phyloP scores from a whole-genome alignment of 2,797 vertebrate genomes.

The Arnoldichthys spilopterus region DNA sequence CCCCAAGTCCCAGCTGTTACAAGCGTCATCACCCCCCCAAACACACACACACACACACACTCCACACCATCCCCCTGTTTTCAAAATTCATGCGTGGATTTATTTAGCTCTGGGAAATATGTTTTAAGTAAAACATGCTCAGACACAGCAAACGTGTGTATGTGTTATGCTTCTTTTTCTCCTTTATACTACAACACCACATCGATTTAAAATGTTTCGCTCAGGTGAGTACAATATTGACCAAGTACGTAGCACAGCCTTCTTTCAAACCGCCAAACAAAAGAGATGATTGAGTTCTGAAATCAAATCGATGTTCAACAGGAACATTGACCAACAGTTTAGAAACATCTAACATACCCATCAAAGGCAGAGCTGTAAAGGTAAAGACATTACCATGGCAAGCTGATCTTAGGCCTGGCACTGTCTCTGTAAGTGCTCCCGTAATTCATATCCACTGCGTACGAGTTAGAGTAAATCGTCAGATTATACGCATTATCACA shows the following conservation, averaged over 20 bases:
- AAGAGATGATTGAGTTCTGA: neutral
- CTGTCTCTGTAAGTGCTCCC: neutral
- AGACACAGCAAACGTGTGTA: neutral
- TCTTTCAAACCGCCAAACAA: neutral
- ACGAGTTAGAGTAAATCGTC: slow-evolving; percentile 31
- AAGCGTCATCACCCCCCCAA: too few species aligned
- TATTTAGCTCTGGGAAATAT: neutral
- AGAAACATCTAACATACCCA: slow-evolving; percentile 2
- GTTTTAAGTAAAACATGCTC: neutral
- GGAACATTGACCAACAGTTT: neutral
- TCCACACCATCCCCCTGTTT: too few species aligned
- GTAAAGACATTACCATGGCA: neutral
- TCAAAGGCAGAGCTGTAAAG: neutral
- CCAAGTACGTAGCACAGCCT: neutral
- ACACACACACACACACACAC: too few species aligned
- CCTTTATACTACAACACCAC: neutral
- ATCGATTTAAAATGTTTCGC: neutral
- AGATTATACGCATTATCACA: slow-evolving; percentile 45
- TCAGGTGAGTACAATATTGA: neutral
- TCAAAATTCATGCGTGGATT: neutral
- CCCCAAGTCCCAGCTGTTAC: neutral
- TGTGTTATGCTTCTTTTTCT: neutral
- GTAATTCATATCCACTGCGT: slow-evolving; percentile 20
- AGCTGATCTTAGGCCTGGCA: neutral
- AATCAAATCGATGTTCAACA: slow-evolving; percentile 13